phyloP scores from a whole-genome alignment of 1,140 invertebrate species.

The Calliphora vicina region DNA sequence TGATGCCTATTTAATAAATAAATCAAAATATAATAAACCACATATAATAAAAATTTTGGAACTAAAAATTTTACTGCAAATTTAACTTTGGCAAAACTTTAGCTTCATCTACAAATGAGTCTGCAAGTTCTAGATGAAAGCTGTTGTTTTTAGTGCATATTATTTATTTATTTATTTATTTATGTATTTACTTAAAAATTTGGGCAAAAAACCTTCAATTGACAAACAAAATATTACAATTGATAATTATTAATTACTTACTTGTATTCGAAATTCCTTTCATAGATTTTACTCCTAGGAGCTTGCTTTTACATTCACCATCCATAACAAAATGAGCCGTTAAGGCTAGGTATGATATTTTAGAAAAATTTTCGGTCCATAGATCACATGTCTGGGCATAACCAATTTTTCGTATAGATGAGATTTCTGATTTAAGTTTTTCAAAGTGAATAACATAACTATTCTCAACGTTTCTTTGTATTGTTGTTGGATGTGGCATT shows the following conservation, averaged over 20 bases:
- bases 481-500: neutral
- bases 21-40: too few species aligned
- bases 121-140: too few species aligned
- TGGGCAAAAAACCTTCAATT: neutral
- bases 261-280: constrained; percentile 18
- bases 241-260: constrained; percentile 1
- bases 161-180: too few species aligned
- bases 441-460: too few species aligned
- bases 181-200: too few species aligned
- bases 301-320: neutral
- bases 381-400: too few species aligned
- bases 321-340: too few species aligned
- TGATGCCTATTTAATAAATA: neutral
- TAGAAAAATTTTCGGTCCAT: neutral
- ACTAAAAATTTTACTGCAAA: neutral
- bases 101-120: too few species aligned
- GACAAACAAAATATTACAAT: neutral
- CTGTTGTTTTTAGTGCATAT: too few species aligned
- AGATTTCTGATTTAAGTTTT: too few species aligned
- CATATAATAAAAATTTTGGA: neutral
- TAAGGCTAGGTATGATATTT: neutral
- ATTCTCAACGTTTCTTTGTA: neutral
- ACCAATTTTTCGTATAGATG: too few species aligned
- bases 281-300: constrained; percentile 8
- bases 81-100: neutral